Evolutionary conservation across 2,888 invertebrate species (phyloP).

Genomic region (Pseudoips prasinana): DNA sequence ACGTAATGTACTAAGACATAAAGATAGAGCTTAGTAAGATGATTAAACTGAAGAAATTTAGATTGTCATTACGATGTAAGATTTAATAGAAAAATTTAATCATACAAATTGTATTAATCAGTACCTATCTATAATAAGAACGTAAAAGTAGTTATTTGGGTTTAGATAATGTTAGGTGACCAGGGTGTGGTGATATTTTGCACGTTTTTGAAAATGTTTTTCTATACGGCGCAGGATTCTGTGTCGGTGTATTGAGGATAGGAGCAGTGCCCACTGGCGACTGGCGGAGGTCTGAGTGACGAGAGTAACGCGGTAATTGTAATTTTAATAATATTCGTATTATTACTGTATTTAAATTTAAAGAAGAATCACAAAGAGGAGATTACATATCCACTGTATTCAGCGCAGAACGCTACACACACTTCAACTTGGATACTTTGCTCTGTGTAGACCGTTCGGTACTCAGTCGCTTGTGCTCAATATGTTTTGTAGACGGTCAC

Average conservation of each 20-base stretch:
- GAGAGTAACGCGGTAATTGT: slow-evolving; percentile 58
- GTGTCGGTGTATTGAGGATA: slow-evolving; percentile 66
- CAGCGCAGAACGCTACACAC: slow-evolving; percentile 72
- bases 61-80: slow-evolving; percentile 72
- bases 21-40: slow-evolving; percentile 81
- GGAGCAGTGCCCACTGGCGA: slow-evolving; percentile 48
- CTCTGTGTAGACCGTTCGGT: neutral
- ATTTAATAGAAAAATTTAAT: slow-evolving; percentile 70
- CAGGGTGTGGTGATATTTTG: slow-evolving; percentile 83
- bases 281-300: slow-evolving; percentile 61
- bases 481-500: slow-evolving; percentile 32
- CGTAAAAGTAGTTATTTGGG: slow-evolving; percentile 75
- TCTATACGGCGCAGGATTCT: slow-evolving; percentile 68
- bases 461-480: slow-evolving; percentile 52
- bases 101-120: slow-evolving; percentile 73
- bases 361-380: slow-evolving; percentile 63
- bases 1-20: slow-evolving; percentile 70
- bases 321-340: slow-evolving; percentile 55
- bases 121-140: slow-evolving; percentile 68
- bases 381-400: slow-evolving; percentile 74
- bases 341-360: slow-evolving; percentile 46
- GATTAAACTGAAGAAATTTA: slow-evolving; percentile 67
- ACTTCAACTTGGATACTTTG: slow-evolving; percentile 9
- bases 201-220: slow-evolving; percentile 82
- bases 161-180: slow-evolving; percentile 81